Base-by-base conservation (phyloP, 2,113 vertebrate genomes). In the Meles meles region DNA sequence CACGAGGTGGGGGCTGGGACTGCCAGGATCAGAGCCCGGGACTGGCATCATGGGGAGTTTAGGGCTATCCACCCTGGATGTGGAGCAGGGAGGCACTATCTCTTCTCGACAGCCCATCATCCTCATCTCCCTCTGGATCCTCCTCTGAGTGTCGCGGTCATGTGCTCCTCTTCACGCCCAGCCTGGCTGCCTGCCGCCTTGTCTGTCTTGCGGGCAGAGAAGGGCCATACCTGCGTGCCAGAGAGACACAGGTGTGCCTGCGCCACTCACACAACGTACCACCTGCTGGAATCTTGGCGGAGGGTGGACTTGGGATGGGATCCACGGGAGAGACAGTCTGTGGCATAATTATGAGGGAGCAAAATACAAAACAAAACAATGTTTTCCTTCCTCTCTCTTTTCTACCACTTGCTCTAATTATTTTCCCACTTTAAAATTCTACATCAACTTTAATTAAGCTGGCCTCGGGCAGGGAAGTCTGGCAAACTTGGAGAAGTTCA, bases 401-500 rank as follows among this genome's bases (percentile, higher is more conserved):
- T 96, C 94, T 97, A 85, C 96, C 94, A 96, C 88, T 96, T 97
- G 97, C 94, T 98, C 98, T 98, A 96, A 98, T 98, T 97, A 81
- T 92, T 87, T 94, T 63, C 95, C 97, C 79, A 39, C 96, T 95
- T 55, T 2, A 94, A 93, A 96, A 94, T 92, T 86, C 63, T 57
- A 92, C 94, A 31, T 65, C 8, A 94, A 94, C 90, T 97, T 94
- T 69, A 93, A 98, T 81, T 84, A 97, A 97, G 77, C 55, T 97
- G 94, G 94, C 95, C 97, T 90, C 93, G 34, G 97, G 97, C 94
- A 96, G 92, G 39, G n/a, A 92, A 72, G 67, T n/a, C 94, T 49
- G 69, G 88, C 37, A 96, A 98, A 94, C 61, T 97, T 97, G 96
- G 96, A 97, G 97, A 97, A 98, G 96, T 98, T 97, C 97, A 91